These are phyloP conservation scores for Pocillopora verrucosa DNA, from an alignment of 64 coral and sea anemone species.

Conservation along the genomic window DNA sequence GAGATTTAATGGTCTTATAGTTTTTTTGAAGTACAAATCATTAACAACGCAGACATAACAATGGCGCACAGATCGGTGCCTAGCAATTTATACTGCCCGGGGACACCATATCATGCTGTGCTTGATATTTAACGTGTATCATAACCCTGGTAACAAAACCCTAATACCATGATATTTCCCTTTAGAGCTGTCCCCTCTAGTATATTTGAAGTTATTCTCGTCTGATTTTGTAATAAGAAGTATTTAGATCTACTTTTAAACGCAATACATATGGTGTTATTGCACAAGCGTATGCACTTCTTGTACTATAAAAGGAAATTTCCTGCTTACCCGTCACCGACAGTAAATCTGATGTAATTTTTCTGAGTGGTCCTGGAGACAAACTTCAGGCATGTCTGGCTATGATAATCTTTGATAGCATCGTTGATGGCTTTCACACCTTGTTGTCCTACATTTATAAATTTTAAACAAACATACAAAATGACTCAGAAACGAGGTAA, in stretches of 20 bases:
- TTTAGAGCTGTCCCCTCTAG: too few species aligned
- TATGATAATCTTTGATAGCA: conserved; percentile 14
- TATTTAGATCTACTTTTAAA: not conserved
- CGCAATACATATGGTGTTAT: not conserved
- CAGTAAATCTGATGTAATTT: conserved; percentile 19
- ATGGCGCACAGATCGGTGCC: too few species aligned
- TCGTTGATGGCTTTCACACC: conserved; percentile 17
- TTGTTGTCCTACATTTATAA: not conserved
- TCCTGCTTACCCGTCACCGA: not conserved
- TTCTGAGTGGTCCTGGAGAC: conserved; percentile 26
- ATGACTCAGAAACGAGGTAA: not conserved
- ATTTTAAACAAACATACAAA: not conserved
- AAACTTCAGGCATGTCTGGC: conserved; percentile 15
- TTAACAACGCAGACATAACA: too few species aligned
- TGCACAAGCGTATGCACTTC: not conserved
- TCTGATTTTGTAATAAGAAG: too few species aligned
- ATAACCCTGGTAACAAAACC: too few species aligned
- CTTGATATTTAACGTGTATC: too few species aligned
- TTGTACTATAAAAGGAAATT: not conserved
- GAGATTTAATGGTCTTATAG: too few species aligned
- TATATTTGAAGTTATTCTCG: too few species aligned
- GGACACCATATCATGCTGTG: too few species aligned
- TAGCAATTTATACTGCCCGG: too few species aligned
- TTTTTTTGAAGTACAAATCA: too few species aligned
- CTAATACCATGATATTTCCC: too few species aligned